A percentile compares a stretch with the other conserved stretches of the same genome.
These are phyloP conservation scores for Proterorhinus semilunaris DNA, from an alignment of 2,113 vertebrate species.

Conservation along the genomic window DNA sequence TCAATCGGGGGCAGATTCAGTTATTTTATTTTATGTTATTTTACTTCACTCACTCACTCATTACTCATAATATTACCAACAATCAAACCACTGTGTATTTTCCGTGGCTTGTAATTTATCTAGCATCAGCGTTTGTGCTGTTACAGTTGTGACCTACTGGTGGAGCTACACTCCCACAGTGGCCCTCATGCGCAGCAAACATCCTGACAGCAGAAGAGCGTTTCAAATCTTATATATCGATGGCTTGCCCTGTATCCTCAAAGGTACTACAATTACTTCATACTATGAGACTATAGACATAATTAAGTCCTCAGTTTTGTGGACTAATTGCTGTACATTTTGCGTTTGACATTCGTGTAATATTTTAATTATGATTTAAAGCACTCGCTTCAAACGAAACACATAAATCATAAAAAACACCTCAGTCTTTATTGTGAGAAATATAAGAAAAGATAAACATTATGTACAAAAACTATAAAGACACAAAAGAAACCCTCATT, in stretches of 20 bases:
- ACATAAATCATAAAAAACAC: constrained; percentile 47
- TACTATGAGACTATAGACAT: no score
- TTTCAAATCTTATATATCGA: no score
- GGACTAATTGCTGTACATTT: no score
- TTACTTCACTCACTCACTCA: no score
- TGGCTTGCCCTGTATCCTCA: neutral
- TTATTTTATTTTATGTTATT: no score
- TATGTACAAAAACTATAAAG: constrained; percentile 71
- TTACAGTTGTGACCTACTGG: constrained; percentile 27
- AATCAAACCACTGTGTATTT: neutral
- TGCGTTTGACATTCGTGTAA: constrained; percentile 10
- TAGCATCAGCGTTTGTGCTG: neutral
- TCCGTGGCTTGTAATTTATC: neutral
- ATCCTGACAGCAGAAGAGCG: neutral
- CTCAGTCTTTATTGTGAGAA: constrained; percentile 66
- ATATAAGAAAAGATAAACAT: constrained; percentile 58
- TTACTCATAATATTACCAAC: no score
- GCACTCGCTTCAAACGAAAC: constrained; percentile 1
- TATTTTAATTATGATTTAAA: constrained; percentile 4
- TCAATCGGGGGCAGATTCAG: no score
- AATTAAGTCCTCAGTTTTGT: no score
- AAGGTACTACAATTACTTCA: neutral
- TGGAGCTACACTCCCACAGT: constrained; percentile 31
- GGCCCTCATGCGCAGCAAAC: no score
- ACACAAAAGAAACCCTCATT: constrained; percentile 58